Conservation (phyloP, 2,888 invertebrate genomes). For the Cryptocephalus moraei region DNA sequence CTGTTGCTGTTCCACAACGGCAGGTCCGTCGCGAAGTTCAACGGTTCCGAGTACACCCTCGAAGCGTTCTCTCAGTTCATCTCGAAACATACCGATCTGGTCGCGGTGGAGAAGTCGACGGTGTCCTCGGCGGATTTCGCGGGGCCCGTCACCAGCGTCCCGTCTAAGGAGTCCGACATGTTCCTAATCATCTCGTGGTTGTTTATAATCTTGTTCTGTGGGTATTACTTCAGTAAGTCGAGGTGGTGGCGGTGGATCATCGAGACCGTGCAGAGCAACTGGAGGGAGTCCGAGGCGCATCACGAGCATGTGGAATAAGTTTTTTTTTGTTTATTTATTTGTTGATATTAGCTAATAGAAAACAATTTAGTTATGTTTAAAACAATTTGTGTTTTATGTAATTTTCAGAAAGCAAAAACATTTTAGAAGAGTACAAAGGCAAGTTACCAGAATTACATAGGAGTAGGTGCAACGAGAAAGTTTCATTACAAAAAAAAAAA, state of each 20-base stretch:
- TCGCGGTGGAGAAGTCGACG: constrained; percentile 49
- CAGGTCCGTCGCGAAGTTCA: constrained; percentile 73
- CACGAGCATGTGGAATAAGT: constrained; percentile 53
- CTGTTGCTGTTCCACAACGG: constrained; percentile 85
- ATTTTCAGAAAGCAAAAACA: no score
- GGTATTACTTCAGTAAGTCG: constrained; percentile 69
- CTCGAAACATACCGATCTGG: constrained; percentile 61
- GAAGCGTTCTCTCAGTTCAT: constrained; percentile 72
- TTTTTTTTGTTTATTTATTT: neutral
- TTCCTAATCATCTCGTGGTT: constrained; percentile 75
- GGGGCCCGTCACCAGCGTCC: constrained; percentile 72
- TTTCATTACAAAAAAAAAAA: no score
- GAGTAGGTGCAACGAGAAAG: no score
- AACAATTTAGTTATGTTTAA: no score
- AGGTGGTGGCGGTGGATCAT: constrained; percentile 69
- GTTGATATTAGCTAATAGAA: no score
- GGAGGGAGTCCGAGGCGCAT: constrained; percentile 80
- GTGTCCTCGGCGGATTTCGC: constrained; percentile 67
- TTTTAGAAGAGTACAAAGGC: no score
- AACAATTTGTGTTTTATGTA: no score
- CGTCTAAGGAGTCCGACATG: constrained; percentile 68
- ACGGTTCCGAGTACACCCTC: constrained; percentile 69
- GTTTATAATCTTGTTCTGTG: constrained; percentile 65
- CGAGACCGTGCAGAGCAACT: constrained; percentile 74
- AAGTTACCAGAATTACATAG: no score